phyloP scores from a whole-genome alignment of 2,888 invertebrate species.

The Monochamus alternatus region DNA sequence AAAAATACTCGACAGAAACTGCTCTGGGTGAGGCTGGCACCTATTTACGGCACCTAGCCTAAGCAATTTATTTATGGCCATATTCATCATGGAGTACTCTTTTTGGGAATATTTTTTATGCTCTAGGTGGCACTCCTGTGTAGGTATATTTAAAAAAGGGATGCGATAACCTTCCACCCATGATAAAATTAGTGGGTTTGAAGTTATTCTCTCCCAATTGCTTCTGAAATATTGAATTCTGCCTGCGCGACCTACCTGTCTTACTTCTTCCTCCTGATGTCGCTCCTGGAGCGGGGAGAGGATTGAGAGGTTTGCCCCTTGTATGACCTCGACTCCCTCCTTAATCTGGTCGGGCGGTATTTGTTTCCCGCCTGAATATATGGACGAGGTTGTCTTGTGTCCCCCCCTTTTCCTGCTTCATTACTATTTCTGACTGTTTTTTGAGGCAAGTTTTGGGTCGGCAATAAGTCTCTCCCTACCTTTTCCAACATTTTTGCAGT shows the following conservation, averaged over 20 bases:
- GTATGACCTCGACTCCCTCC: slow-evolving; percentile 11
- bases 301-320: slow-evolving; percentile 3
- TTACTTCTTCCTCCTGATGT: not conserved
- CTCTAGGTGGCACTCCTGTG: not conserved
- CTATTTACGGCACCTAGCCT: not conserved
- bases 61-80: not conserved
- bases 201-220: not conserved
- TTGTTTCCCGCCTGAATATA: not conserved
- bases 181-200: slow-evolving; percentile 12
- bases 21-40: not conserved
- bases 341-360: slow-evolving; percentile 2
- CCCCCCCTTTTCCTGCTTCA: no score
- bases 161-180: slow-evolving; percentile 20
- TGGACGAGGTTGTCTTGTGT: no score
- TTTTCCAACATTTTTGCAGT: slow-evolving; percentile 6
- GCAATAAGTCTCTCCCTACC: not conserved
- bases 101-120: not conserved
- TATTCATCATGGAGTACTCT: not conserved
- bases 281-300: not conserved
- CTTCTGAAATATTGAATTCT: not conserved
- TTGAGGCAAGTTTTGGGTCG: not conserved
- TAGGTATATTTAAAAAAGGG: slow-evolving; percentile 8
- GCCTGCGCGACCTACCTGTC: slow-evolving; percentile 2
- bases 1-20: slow-evolving; percentile 8
- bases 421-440: not conserved